These are phyloP conservation scores for Heterotis niloticus DNA, from an alignment of 2,113 vertebrate species.

Conservation along the genomic window DNA sequence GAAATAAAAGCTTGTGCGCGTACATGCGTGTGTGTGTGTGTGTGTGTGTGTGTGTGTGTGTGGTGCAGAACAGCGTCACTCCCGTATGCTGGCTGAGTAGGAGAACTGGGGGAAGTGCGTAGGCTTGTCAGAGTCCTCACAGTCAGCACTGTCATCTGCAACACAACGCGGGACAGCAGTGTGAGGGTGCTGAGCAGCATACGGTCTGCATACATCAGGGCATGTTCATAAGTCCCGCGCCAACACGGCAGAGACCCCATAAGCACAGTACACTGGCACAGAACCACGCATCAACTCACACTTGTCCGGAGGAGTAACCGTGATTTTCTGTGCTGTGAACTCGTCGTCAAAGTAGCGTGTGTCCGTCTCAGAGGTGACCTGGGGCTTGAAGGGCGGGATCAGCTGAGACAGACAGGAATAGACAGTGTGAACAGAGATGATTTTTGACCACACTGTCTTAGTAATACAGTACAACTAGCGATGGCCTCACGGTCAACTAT, in stretches of 20 bases:
- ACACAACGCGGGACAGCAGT: not conserved
- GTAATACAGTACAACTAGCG: too few species aligned
- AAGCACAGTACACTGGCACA: not conserved
- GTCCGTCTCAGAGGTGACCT: slow-evolving; percentile 81
- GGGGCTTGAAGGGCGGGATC: slow-evolving; percentile 78
- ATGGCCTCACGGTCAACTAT: too few species aligned
- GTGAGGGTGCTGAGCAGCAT: too few species aligned
- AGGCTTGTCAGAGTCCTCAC: slow-evolving; percentile 66
- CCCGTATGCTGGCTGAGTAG: slow-evolving; percentile 79
- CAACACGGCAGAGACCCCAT: not conserved
- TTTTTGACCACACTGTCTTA: too few species aligned
- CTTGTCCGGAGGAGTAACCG: slow-evolving; percentile 79
- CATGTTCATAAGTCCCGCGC: too few species aligned
- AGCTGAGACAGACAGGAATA: slow-evolving; percentile 54
- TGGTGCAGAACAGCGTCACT: slow-evolving; percentile 52
- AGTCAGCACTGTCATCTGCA: slow-evolving; percentile 72
- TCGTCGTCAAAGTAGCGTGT: slow-evolving; percentile 84
- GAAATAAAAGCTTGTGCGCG: too few species aligned
- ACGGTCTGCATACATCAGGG: not conserved
- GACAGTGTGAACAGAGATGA: not conserved
- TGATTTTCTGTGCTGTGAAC: slow-evolving; percentile 84
- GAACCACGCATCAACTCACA: slow-evolving; percentile 60
- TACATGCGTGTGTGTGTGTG: slow-evolving; percentile 10
- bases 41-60: slow-evolving; percentile 26
- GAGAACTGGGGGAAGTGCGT: slow-evolving; percentile 87